These are phyloP conservation scores for Callimorpha dominula DNA, from an alignment of 2,888 invertebrate genomes.

Conservation along the genomic window DNA sequence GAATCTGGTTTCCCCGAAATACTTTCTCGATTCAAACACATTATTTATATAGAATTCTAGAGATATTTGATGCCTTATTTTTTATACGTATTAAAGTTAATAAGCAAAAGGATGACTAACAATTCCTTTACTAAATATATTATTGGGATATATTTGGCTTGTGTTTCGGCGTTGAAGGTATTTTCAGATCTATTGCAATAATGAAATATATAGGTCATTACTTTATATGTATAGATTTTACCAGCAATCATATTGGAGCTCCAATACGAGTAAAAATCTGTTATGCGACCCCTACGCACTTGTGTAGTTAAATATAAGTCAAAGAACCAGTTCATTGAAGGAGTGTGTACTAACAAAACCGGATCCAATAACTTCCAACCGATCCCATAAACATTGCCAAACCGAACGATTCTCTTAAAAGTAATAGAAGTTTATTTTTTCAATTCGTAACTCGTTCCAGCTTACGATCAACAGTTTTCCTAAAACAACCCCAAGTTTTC, in stretches of 20 bases:
- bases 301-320: too few relatives aligned
- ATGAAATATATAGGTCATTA: background rate
- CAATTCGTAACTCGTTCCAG: constrained; percentile 47
- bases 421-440: constrained; percentile 43
- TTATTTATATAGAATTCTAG: constrained; percentile 23
- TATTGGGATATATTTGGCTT: too few relatives aligned
- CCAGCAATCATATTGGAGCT: background rate
- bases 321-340: too few relatives aligned
- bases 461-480: constrained; percentile 50
- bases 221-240: too few relatives aligned
- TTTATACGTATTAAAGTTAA: background rate
- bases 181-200: too few relatives aligned
- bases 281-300: too few relatives aligned
- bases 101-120: background rate
- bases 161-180: too few relatives aligned
- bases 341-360: constrained; percentile 13
- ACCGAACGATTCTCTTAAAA: constrained; percentile 22
- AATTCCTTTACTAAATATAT: background rate
- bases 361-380: constrained; percentile 16
- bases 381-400: constrained; percentile 19
- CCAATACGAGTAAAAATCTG: background rate
- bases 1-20: constrained; percentile 48
- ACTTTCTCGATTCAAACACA: constrained; percentile 39
- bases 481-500: constrained; percentile 49
- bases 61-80: background rate